Conservation (phyloP, 2,113 vertebrate genomes). For the Oxyura jamaicensis region DNA sequence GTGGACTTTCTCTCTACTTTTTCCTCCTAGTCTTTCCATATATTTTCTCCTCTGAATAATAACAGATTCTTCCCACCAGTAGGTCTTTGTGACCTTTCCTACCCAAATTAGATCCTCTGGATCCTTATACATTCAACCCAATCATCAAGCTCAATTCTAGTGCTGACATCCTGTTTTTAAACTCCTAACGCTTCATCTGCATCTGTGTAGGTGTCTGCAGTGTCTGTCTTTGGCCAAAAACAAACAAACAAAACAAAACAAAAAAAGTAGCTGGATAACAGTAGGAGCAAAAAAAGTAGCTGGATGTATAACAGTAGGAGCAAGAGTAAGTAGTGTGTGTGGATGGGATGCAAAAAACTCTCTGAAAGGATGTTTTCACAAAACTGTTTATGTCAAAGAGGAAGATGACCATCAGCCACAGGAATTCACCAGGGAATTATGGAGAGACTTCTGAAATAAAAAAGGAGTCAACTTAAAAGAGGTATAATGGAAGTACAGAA, state of each 20-base stretch:
- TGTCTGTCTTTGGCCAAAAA: neutral
- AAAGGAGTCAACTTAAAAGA: neutral
- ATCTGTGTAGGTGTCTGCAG: neutral
- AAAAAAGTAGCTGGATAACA: neutral
- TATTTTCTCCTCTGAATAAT: neutral
- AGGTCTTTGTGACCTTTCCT: neutral
- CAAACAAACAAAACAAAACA: too few relatives aligned
- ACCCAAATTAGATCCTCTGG: neutral
- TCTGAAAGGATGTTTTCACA: neutral
- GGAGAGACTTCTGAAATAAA: neutral
- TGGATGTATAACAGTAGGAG: neutral
- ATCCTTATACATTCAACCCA: neutral
- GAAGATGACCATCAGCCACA: neutral
- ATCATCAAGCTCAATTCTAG: neutral
- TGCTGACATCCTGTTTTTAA: neutral
- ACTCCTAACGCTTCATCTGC: neutral
- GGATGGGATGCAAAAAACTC: neutral
- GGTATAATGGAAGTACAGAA: neutral
- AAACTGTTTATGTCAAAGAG: neutral
- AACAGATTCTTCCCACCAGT: neutral
- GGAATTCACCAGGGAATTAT: neutral
- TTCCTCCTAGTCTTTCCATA: neutral
- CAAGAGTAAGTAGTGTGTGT: neutral
- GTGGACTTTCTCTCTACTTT: neutral
- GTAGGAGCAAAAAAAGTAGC: neutral